These are phyloP conservation scores for Phrixothrix hirtus DNA, from an alignment of 2,888 invertebrate species.

Conservation along the genomic window DNA sequence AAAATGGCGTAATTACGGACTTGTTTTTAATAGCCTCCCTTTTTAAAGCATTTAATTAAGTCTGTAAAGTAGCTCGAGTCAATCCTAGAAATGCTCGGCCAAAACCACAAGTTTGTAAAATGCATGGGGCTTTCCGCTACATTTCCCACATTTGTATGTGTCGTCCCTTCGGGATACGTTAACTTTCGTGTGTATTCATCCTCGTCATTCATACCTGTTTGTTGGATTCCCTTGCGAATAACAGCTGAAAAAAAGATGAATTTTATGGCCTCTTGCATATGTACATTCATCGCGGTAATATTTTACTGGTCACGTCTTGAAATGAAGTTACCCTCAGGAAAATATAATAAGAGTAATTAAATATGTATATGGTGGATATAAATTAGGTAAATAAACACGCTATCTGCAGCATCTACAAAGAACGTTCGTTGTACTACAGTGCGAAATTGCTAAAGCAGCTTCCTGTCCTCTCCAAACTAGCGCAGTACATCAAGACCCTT, in stretches of 20 bases:
- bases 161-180: slow-evolving; percentile 12
- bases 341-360: slow-evolving; percentile 21
- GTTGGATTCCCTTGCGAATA: slow-evolving; percentile 9
- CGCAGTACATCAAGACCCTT: slow-evolving; percentile 32
- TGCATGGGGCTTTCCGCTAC: slow-evolving; percentile 14
- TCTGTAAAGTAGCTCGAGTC: too few relatives aligned
- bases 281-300: background rate
- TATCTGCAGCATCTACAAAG: slow-evolving; percentile 15
- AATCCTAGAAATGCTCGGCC: too few relatives aligned
- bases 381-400: slow-evolving; percentile 23
- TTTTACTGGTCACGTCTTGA: too few relatives aligned
- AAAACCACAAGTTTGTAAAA: too few relatives aligned
- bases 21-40: too few relatives aligned
- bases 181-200: slow-evolving; percentile 14
- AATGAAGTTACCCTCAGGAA: too few relatives aligned
- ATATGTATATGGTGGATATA: slow-evolving; percentile 18
- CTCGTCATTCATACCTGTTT: slow-evolving; percentile 9
- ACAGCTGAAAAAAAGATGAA: slow-evolving; percentile 9
- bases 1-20: too few relatives aligned
- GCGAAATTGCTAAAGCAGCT: slow-evolving; percentile 23
- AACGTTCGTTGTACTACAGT: slow-evolving; percentile 18
- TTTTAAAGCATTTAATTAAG: too few relatives aligned
- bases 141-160: slow-evolving; percentile 21
- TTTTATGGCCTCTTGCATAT: slow-evolving; percentile 4
- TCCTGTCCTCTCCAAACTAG: slow-evolving; percentile 26